A percentile compares a stretch with the other conserved stretches of the same genome.
Evolutionary conservation across 37 sponge, comb jelly and placozoan species (phyloP).

Genomic region (Spongilla lacustris): DNA sequence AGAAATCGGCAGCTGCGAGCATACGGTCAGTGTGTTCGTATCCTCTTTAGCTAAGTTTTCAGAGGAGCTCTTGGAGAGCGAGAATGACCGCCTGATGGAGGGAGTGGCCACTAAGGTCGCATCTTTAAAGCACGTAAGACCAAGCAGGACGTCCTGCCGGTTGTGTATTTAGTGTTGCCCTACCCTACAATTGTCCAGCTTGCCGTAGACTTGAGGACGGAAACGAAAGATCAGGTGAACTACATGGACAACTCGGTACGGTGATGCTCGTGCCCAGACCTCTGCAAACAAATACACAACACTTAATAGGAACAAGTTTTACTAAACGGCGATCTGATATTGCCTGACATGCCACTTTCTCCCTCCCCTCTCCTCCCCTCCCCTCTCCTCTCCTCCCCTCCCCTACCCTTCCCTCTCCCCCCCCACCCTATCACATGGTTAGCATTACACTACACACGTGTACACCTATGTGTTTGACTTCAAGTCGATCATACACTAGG

Average conservation of each 20-base stretch:
- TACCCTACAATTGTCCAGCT: slow-evolving; percentile 29
- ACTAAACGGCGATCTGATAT: too few species aligned
- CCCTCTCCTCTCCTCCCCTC: too few species aligned
- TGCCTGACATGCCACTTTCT: too few species aligned
- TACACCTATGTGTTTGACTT: too few species aligned
- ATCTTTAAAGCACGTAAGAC: slow-evolving; percentile 70
- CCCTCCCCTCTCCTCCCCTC: too few species aligned
- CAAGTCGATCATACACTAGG: too few species aligned
- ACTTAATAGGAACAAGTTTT: too few species aligned
- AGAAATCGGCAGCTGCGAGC: neutral
- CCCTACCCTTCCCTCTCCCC: too few species aligned
- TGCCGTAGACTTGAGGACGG: slow-evolving; percentile 58
- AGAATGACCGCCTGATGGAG: slow-evolving; percentile 60
- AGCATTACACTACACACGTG: too few species aligned
- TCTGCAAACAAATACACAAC: neutral
- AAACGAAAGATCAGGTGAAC: slow-evolving; percentile 55
- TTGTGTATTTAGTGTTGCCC: neutral
- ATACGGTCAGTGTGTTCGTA: neutral
- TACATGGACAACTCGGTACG: slow-evolving; percentile 60
- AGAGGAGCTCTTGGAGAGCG: slow-evolving; percentile 72
- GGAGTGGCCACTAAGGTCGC: slow-evolving; percentile 55
- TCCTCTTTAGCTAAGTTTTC: slow-evolving; percentile 25
- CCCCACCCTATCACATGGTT: too few species aligned
- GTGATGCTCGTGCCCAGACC: neutral
- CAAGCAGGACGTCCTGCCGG: neutral